A percentile compares a stretch with the other conserved stretches of the same genome.
These are phyloP conservation scores for Bettongia penicillata DNA, from an alignment of 2,113 vertebrate genomes.

Conservation along the genomic window DNA sequence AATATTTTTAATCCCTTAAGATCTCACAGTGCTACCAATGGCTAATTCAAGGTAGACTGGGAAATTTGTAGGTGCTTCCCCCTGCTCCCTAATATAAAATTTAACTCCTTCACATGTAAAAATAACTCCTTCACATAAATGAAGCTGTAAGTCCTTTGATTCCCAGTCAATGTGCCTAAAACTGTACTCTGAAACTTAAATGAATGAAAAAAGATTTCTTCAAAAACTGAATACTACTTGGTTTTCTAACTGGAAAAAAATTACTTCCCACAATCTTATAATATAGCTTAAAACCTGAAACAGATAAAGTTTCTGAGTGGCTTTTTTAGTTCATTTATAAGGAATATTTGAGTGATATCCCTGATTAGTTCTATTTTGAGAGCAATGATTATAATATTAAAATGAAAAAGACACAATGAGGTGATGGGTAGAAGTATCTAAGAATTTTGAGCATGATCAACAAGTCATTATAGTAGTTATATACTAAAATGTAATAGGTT, in stretches of 20 bases:
- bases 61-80: not conserved
- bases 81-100: not conserved
- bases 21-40: not conserved
- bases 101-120: conserved; percentile 2
- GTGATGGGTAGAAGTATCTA: not conserved
- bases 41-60: not conserved
- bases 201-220: conserved; percentile 44
- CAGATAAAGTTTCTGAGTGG: conserved; percentile 13
- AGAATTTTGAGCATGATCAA: not conserved
- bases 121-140: conserved; percentile 34
- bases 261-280: not conserved
- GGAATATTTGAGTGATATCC: not conserved
- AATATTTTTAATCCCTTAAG: not conserved
- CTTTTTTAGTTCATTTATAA: not conserved
- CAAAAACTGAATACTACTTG: not conserved
- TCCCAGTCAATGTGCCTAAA: not conserved
- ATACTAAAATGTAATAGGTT: conserved; percentile 29
- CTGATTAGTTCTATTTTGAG: conserved; percentile 29
- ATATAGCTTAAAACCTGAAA: not conserved
- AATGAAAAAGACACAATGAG: conserved; percentile 17
- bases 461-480: not conserved
- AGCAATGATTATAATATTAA: conserved; percentile 23
- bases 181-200: conserved; percentile 4
- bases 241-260: conserved; percentile 5
- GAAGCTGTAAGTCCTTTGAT: conserved; percentile 13